These are phyloP conservation scores for Pangasius krempfi DNA, from an alignment of 2,797 vertebrate species.

Conservation along the genomic window DNA sequence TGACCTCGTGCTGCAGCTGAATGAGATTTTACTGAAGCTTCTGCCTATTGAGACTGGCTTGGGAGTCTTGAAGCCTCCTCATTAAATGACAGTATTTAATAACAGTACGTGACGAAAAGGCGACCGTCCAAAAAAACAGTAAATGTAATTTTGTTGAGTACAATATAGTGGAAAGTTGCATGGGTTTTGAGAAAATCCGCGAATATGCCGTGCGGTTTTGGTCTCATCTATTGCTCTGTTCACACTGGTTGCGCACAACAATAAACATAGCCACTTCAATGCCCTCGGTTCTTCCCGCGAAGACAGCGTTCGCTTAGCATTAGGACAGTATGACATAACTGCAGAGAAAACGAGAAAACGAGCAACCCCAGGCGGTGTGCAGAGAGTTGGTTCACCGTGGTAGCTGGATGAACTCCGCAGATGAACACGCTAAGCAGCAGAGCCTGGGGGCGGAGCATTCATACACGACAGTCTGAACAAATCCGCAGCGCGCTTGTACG, in stretches of 20 bases:
- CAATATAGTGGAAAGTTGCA: too few relatives aligned
- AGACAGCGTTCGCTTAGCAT: neutral
- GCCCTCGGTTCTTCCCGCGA: neutral
- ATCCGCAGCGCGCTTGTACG: neutral
- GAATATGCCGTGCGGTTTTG: neutral
- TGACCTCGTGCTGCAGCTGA: neutral
- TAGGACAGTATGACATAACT: neutral
- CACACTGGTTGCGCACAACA: neutral
- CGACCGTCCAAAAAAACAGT: neutral
- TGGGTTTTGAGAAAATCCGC: neutral
- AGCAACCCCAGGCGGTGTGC: too few relatives aligned
- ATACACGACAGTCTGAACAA: neutral
- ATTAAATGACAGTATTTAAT: neutral
- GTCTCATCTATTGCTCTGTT: neutral
- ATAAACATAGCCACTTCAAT: neutral
- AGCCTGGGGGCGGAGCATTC: neutral
- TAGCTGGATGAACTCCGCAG: neutral
- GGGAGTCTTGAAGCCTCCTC: neutral
- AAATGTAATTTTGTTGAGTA: neutral
- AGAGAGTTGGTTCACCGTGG: too few relatives aligned
- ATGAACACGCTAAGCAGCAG: neutral
- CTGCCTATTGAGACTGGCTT: neutral
- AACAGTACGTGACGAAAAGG: neutral
- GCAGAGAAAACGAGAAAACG: neutral
- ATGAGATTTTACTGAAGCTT: neutral